Conservation (phyloP, 2,797 vertebrate genomes). For the Lepus townsendii region DNA sequence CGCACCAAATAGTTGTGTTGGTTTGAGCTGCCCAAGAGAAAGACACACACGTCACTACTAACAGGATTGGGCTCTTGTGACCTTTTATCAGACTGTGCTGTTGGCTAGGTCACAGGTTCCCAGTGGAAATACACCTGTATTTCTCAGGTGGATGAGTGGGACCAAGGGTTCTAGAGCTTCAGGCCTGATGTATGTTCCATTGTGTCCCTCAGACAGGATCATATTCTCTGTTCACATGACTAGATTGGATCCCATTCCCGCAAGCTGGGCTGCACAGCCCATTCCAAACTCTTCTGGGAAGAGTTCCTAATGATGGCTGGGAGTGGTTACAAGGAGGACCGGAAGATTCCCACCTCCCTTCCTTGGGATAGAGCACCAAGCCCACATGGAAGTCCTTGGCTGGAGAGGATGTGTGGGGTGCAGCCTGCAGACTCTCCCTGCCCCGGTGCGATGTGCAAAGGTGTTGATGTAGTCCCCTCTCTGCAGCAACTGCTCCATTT, state of each 20-base stretch:
- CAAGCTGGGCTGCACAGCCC: not conserved
- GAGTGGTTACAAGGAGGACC: slow-evolving; percentile 63
- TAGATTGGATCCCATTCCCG: not conserved
- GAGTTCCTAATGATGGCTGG: not conserved
- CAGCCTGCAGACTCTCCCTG: not conserved
- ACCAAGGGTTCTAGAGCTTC: not conserved
- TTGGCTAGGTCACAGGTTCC: not conserved
- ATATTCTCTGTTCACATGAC: not conserved
- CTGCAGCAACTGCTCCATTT: not conserved
- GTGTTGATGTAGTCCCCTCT: not conserved
- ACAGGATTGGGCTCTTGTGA: not conserved
- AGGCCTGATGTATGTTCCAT: not conserved
- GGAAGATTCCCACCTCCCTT: not conserved
- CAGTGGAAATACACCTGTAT: not conserved
- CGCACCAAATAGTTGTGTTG: not conserved
- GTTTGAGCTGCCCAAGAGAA: not conserved
- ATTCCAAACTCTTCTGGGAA: not conserved
- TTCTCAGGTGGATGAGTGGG: not conserved
- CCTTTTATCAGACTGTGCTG: not conserved
- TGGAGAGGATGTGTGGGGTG: not conserved
- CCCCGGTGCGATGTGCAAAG: not conserved
- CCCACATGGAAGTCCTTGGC: not conserved
- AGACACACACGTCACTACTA: not conserved
- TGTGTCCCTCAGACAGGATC: not conserved
- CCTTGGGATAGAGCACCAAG: not conserved